These are phyloP conservation scores for Lepetodrilus schrolli DNA, from an alignment of 2,888 invertebrate species.

Conservation along the genomic window DNA sequence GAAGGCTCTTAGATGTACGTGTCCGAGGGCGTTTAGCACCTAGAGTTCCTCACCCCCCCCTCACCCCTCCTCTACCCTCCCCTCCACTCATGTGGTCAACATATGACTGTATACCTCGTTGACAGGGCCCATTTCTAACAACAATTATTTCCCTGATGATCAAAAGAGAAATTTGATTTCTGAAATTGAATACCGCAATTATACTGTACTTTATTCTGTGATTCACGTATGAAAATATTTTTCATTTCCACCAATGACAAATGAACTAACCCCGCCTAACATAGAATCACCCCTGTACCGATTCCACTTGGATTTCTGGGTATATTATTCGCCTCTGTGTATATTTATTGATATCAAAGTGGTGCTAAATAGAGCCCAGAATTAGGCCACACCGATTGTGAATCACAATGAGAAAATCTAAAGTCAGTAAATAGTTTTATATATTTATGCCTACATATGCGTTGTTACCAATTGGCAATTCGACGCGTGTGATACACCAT, in stretches of 20 bases:
- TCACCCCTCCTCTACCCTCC: background rate
- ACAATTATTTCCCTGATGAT: slow-evolving; percentile 8
- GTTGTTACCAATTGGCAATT: too few relatives aligned
- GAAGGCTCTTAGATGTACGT: background rate
- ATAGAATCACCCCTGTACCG: background rate
- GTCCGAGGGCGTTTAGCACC: slow-evolving; percentile 19
- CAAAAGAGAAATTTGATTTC: slow-evolving; percentile 18
- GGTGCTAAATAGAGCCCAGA: too few relatives aligned
- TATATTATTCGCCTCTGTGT: background rate
- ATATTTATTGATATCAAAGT: too few relatives aligned
- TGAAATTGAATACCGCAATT: slow-evolving; percentile 12
- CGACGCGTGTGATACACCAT: too few relatives aligned
- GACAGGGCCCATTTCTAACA: background rate
- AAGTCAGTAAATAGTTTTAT: too few relatives aligned
- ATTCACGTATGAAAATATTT: slow-evolving; percentile 1
- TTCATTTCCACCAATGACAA: background rate
- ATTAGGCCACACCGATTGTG: too few relatives aligned
- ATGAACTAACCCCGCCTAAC: background rate
- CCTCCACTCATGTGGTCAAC: background rate
- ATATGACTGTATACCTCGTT: background rate
- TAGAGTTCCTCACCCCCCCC: background rate
- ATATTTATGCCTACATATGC: too few relatives aligned
- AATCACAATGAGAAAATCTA: too few relatives aligned
- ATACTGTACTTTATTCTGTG: background rate
- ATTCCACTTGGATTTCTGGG: background rate